Percentiles rank a stretch among this genome's conserved stretches.
Evolutionary conservation across 2,797 vertebrate genomes (phyloP).

Genomic region (Sciaenops ocellatus): DNA sequence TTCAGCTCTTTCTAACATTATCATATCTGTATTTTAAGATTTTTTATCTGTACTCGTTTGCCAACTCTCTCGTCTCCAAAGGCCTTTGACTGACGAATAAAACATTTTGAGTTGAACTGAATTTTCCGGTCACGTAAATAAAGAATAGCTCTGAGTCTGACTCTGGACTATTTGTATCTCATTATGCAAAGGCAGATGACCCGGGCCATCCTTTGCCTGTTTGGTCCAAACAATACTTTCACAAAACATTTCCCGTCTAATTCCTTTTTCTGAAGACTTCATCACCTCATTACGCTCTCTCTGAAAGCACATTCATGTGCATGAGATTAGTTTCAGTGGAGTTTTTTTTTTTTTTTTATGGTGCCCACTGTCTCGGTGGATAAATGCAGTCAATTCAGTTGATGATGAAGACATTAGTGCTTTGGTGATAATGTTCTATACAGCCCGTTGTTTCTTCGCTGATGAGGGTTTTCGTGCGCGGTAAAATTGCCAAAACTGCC

Average conservation of each 20-base stretch:
- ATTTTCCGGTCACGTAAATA: slow-evolving; percentile 1
- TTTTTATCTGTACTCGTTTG: neutral
- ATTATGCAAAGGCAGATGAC: slow-evolving; percentile 32
- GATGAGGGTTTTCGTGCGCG: slow-evolving; percentile 46
- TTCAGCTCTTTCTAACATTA: neutral
- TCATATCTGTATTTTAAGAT: neutral
- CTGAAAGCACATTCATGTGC: slow-evolving; percentile 59
- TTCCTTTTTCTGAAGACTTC: slow-evolving; percentile 56
- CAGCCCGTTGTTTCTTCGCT: slow-evolving; percentile 47
- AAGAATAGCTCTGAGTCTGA: neutral
- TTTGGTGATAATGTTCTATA: slow-evolving; percentile 40
- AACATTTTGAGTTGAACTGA: neutral
- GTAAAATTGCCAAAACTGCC: slow-evolving; percentile 37
- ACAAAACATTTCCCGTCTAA: slow-evolving; percentile 54
- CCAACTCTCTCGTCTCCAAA: neutral
- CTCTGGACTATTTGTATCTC: slow-evolving; percentile 7
- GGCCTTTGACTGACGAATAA: neutral
- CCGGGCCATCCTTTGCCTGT: slow-evolving; percentile 8
- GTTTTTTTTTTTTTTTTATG: slow-evolving; percentile 54
- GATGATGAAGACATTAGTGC: slow-evolving; percentile 60
- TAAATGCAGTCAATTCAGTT: slow-evolving; percentile 55
- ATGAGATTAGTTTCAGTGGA: slow-evolving; percentile 57
- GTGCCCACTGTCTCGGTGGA: slow-evolving; percentile 46
- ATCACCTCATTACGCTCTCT: slow-evolving; percentile 57
- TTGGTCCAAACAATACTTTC: slow-evolving; percentile 48